Base-by-base conservation (phyloP, 2,797 vertebrate genomes). In the Malacoctenus gilli region DNA sequence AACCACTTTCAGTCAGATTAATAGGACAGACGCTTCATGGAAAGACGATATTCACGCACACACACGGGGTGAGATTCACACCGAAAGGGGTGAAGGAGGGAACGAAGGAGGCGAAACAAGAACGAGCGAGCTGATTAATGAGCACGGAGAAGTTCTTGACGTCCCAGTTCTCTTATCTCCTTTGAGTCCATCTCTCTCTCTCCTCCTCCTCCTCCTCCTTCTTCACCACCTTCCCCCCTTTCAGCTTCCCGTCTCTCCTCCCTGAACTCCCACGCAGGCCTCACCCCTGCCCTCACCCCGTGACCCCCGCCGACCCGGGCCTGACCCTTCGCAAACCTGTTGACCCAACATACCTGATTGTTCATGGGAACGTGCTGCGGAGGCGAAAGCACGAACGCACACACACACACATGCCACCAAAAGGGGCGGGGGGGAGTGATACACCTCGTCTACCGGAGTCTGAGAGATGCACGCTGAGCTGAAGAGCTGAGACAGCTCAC, bases 361-460 rank as follows among this genome's bases (percentile, higher is more conserved):
- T 87, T 89, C 90, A 85, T 85, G 90, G 89, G 88, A 92, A 92
- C 71, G 34, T 28, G 30, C 56, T n/a, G n/a, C n/a, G n/a, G 54
- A 37, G 57, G 43, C 10, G 30, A 18, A 62, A 58, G 14, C 51
- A 44, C 30, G 40, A 36, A 16, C 20, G 21, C 34, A 57, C 39
- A 61, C 25, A 53, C 31, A 68, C 21, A 18, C 31, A 37, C 42
- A n/a, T n/a, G 25, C 25, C 6, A 5, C 9, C 5, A 28, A 28
- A 6, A 28, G 9, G 9, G 4, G 9, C 25, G 9, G 25, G 25
- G 25, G 20, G 54, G 47, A 41, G 37, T n/a, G n/a, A n/a, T n/a
- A n/a, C n/a, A n/a, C n/a, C n/a, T n/a, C n/a, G n/a, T 55, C 53
- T 59, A 57, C 28, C 54, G 36, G 48, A 25, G 50, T 58, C 39